phyloP scores from a whole-genome alignment of 1,140 invertebrate genomes.

The Drosophila neocordata region DNA sequence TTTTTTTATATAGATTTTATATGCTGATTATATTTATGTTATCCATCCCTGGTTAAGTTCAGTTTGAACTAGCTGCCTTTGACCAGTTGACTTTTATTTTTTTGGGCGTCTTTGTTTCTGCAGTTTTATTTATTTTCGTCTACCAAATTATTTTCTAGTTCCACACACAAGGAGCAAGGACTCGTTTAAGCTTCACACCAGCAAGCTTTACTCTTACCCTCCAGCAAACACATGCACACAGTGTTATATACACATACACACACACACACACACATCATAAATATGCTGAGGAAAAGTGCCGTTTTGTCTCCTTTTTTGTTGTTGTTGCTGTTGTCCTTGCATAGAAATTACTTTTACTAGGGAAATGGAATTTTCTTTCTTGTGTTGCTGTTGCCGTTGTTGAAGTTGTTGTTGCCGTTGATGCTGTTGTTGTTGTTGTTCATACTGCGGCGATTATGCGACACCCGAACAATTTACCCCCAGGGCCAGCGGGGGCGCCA shows the following conservation, averaged over 20 bases:
- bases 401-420: constrained; percentile 22
- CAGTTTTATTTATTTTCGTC: constrained; percentile 42
- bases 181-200: background rate
- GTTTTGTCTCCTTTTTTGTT: constrained; percentile 50
- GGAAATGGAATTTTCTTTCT: constrained; percentile 37
- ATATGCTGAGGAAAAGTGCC: constrained; percentile 64
- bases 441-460: constrained; percentile 55
- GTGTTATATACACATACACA: background rate
- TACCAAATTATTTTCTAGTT: constrained; percentile 45
- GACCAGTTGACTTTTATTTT: constrained; percentile 16
- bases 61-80: constrained; percentile 27
- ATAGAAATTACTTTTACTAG: constrained; percentile 63
- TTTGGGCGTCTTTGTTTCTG: constrained; percentile 31
- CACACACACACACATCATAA: constrained; percentile 60
- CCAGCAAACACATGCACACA: constrained; percentile 39
- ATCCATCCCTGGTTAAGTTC: constrained; percentile 12
- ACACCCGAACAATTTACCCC: constrained; percentile 59
- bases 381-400: constrained; percentile 40
- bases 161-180: constrained; percentile 25
- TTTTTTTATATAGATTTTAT: too few species aligned
- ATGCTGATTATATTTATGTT: too few species aligned
- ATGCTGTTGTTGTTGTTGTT: constrained; percentile 30
- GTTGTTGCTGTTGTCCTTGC: constrained; percentile 36
- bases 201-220: background rate
- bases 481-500: constrained; percentile 3